Percentiles rank a stretch among this genome's conserved stretches.
These are phyloP conservation scores for Druceiella hillmani DNA, from an alignment of 2,888 invertebrate species.

Conservation along the genomic window DNA sequence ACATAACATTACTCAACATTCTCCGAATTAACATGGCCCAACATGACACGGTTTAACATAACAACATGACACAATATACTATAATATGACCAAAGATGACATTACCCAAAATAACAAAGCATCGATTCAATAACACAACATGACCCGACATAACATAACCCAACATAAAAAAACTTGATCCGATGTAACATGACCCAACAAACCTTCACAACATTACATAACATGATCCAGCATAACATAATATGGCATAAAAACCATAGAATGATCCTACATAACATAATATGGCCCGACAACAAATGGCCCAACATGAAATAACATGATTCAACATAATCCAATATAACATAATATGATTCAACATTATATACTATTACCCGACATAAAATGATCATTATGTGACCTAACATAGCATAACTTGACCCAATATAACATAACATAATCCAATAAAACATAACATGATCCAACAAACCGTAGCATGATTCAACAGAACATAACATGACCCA, in stretches of 20 bases:
- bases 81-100: conserved; percentile 11
- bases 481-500: conserved; percentile 10
- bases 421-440: conserved; percentile 6
- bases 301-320: too few relatives aligned
- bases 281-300: too few relatives aligned
- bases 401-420: too few relatives aligned
- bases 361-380: too few relatives aligned
- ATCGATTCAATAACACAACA: conserved; percentile 10
- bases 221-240: conserved; percentile 13
- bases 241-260: conserved; percentile 10
- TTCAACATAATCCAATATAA: too few relatives aligned
- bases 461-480: conserved; percentile 15
- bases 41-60: conserved; percentile 5
- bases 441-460: conserved; percentile 16
- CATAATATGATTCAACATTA: too few relatives aligned
- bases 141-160: conserved; percentile 10
- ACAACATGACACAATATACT: conserved; percentile 2
- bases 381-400: too few relatives aligned
- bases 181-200: conserved; percentile 13
- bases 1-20: conserved; percentile 7
- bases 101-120: conserved; percentile 14
- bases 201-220: conserved; percentile 11
- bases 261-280: conserved; percentile 12
- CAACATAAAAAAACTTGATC: conserved; percentile 13
- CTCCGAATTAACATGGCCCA: conserved; percentile 6